phyloP scores from a whole-genome alignment of 2,113 vertebrate species.

The Ochotona curzoniae region DNA sequence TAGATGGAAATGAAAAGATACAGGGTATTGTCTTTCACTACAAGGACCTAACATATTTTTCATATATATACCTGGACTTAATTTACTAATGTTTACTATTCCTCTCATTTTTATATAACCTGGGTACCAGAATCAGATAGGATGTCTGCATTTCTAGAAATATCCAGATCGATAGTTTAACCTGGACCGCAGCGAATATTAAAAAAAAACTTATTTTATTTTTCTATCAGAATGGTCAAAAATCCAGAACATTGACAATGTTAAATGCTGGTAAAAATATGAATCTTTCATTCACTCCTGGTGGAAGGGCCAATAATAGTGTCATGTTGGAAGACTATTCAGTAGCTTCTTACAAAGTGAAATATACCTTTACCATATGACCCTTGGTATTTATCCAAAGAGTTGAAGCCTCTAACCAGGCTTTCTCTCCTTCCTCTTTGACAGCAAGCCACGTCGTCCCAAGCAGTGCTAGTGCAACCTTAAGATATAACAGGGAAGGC shows the following conservation, averaged over 20 bases:
- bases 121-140: not conserved
- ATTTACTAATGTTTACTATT: not conserved
- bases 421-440: too few species aligned
- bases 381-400: not conserved
- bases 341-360: not conserved
- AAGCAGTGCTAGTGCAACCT: too few species aligned
- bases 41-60: not conserved
- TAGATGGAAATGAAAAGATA: not conserved
- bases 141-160: not conserved
- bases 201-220: not conserved
- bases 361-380: not conserved
- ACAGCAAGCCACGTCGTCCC: too few species aligned
- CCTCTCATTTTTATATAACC: not conserved
- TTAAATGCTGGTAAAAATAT: not conserved
- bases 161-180: not conserved
- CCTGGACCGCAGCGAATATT: not conserved
- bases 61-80: not conserved
- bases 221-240: not conserved
- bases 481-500: too few species aligned
- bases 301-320: not conserved
- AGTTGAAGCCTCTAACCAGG: not conserved
- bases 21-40: not conserved
- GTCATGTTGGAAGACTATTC: not conserved
- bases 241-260: not conserved
- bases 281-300: not conserved